Conservation (phyloP, 2,797 vertebrate genomes). For the Hirundo rustica region DNA sequence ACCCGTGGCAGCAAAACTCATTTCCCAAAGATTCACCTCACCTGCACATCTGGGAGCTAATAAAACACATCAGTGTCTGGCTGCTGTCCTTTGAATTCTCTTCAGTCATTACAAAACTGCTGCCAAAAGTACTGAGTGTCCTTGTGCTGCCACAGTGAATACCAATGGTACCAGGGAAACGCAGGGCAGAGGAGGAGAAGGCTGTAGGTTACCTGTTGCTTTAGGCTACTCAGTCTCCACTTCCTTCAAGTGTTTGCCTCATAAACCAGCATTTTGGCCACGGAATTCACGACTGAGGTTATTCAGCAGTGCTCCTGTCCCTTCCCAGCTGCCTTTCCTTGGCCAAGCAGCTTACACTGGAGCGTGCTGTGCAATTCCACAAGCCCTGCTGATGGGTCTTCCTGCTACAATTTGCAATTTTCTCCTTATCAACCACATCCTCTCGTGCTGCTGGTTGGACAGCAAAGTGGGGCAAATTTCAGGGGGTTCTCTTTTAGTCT, state of each 20-base stretch:
- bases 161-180: neutral
- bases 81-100: constrained; percentile 48
- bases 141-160: constrained; percentile 44
- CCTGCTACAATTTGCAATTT: neutral
- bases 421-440: neutral
- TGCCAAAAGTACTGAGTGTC: constrained; percentile 55
- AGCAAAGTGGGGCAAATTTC: neutral
- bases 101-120: constrained; percentile 52
- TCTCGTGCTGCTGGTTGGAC: neutral
- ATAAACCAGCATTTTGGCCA: neutral
- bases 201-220: neutral
- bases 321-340: neutral
- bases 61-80: constrained; percentile 57
- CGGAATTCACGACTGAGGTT: neutral
- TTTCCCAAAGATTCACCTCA: constrained; percentile 53
- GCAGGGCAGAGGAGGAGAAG: neutral
- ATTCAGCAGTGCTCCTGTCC: neutral
- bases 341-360: neutral
- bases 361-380: rapidly evolving
- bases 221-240: neutral
- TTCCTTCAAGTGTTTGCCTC: neutral
- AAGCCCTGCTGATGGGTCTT: neutral
- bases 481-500: neutral
- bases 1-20: neutral
- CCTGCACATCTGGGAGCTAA: constrained; percentile 68